These are phyloP conservation scores for Rhinoderma darwinii DNA, from an alignment of 2,113 vertebrate species.

Conservation along the genomic window DNA sequence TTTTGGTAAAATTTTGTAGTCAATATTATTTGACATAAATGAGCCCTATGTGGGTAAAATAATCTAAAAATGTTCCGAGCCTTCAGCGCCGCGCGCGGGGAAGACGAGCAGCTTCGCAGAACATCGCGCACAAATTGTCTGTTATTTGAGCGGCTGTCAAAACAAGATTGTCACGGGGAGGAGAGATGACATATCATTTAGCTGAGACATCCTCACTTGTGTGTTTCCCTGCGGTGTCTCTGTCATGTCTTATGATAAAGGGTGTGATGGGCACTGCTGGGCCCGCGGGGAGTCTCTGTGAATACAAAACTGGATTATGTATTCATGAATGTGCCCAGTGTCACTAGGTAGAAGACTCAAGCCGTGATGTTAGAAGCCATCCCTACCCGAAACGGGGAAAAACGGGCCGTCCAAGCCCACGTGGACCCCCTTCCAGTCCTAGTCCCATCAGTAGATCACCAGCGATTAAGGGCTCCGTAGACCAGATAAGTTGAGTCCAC, in stretches of 20 bases:
- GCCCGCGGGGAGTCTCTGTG: constrained; percentile 19
- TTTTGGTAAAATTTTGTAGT: too few species aligned
- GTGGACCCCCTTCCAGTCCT: not conserved
- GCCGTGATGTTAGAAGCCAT: too few species aligned
- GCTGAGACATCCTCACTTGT: constrained; percentile 22
- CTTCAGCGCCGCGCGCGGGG: not conserved
- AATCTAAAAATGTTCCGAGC: not conserved
- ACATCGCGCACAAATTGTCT: constrained; percentile 27
- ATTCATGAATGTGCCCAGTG: not conserved
- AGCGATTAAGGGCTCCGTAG: too few species aligned
- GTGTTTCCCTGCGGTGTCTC: constrained; percentile 26
- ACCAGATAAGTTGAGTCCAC: not conserved
- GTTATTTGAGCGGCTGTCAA: constrained; percentile 45
- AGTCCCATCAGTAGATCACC: not conserved
- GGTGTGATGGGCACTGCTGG: constrained; percentile 42
- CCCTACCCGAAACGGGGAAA: not conserved
- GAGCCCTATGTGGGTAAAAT: not conserved
- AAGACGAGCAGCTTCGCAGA: constrained; percentile 33
- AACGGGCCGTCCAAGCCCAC: not conserved
- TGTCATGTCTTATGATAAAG: constrained; percentile 36
- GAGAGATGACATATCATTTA: constrained; percentile 50
- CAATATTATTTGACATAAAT: not conserved
- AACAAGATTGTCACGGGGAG: constrained; percentile 39
- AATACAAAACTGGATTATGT: not conserved
- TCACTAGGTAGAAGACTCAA: not conserved